Percentiles rank a stretch among this genome's conserved stretches.
These are phyloP conservation scores for Heterohyrax brucei DNA, from an alignment of 2,797 vertebrate genomes.

Conservation along the genomic window DNA sequence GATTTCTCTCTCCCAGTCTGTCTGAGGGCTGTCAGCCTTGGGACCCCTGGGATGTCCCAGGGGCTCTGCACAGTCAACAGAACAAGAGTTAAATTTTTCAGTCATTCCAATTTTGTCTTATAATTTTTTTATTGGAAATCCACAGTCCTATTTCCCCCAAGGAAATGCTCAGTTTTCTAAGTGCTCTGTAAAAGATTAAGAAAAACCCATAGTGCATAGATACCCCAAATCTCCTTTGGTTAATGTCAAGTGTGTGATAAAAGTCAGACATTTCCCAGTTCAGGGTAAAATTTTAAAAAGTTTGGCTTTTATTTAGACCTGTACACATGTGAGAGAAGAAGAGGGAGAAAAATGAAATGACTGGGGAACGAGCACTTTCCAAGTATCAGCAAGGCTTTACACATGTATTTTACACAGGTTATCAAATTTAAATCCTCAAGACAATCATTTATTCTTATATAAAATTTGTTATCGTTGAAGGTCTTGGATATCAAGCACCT, in stretches of 20 bases:
- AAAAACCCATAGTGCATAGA: background rate
- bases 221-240: conserved; percentile 60
- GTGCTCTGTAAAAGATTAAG: conserved; percentile 69
- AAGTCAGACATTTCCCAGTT: conserved; percentile 77
- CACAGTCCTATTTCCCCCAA: background rate
- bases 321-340: background rate
- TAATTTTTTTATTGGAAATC: conserved; percentile 49
- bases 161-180: conserved; percentile 72
- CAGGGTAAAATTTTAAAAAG: conserved; percentile 67
- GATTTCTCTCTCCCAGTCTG: background rate
- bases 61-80: background rate
- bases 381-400: background rate
- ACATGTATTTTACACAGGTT: background rate
- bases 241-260: conserved; percentile 79
- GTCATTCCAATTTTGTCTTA: background rate
- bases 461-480: background rate
- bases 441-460: conserved; percentile 21
- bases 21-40: background rate
- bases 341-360: background rate
- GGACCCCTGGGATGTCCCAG: background rate
- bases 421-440: conserved; percentile 13
- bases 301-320: conserved; percentile 66
- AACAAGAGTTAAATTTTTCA: background rate
- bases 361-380: background rate
- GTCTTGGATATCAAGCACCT: background rate